Conservation (phyloP, 1,140 invertebrate species). For the Choristoneura fumiferana region DNA sequence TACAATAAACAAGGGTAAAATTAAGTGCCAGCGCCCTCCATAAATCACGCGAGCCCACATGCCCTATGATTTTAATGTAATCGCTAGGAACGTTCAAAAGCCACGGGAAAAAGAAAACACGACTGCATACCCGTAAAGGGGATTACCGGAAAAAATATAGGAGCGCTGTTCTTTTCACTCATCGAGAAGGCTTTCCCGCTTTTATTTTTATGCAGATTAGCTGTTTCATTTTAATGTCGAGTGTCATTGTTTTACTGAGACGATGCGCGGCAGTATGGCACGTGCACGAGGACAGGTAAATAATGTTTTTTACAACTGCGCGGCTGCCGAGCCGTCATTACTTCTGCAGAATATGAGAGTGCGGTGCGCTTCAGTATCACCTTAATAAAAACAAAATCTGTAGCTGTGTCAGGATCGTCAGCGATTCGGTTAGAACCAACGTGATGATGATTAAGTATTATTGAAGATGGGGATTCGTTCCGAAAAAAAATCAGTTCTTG, state of each 20-base stretch:
- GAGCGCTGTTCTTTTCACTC: conserved; percentile 8
- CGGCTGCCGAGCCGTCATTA: not conserved
- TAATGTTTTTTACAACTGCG: conserved; percentile 1
- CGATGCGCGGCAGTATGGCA: not conserved
- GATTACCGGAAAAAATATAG: conserved; percentile 22
- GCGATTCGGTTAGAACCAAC: no score
- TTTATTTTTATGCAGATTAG: conserved; percentile 28
- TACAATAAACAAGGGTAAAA: conserved; percentile 35
- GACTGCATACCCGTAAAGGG: conserved; percentile 27
- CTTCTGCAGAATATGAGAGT: not conserved
- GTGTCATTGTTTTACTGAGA: conserved; percentile 14
- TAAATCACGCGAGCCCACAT: conserved; percentile 37
- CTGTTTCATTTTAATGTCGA: conserved; percentile 15
- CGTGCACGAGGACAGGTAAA: conserved; percentile 11
- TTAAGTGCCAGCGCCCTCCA: conserved; percentile 32
- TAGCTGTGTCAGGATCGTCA: no score
- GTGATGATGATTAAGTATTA: not conserved
- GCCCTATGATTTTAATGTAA: conserved; percentile 38
- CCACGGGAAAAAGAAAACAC: conserved; percentile 11
- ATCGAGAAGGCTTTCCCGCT: conserved; percentile 9
- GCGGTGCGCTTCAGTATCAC: no score
- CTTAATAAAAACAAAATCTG: no score
- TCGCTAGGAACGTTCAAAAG: conserved; percentile 34
- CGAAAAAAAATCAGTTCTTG: no score
- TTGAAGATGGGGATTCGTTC: not conserved